Evolutionary conservation across 2,113 vertebrate species (phyloP), one percentile per base, ranked within the genome.

Genomic region (Rhagologus leucostigma): DNA sequence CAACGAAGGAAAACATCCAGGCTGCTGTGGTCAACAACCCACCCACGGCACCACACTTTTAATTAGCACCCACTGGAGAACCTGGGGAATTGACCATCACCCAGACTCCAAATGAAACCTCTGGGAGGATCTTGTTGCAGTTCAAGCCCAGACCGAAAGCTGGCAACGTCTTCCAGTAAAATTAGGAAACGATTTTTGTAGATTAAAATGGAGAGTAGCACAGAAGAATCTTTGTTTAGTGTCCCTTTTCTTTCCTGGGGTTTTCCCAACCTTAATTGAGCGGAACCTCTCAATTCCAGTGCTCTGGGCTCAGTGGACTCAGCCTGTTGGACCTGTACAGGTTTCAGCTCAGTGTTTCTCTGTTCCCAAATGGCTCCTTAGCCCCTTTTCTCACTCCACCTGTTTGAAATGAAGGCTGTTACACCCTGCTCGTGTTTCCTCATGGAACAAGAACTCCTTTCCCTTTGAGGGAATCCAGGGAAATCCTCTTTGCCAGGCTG

Each of bases 61-160:
- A 23, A 80, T 75, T 13, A 79, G 2, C 78, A 62, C 26, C 39
- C 52, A 21, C 29, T 22, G 46, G 6, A 49, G 14, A 65, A n/a
- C 11, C 47, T 37, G 67, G 24, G 22, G 37, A 56, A 46, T 37
- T 65, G 23, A 56, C 44, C 53, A 27, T 10, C 84, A 75, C 35
- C 53, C 11, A 29, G 3, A 8, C 42, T 68, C 42, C 49, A 64
- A 32, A 64, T 3, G 44, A 84, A 50, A 44, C 56, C 50, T 46
- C 57, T 23, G 50, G 0, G 26, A 76, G 50, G 33, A 49, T 26
- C 50, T 7, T 4, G 21, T 0, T 44, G 68, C 35, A 65, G 9
- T 8, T n/a, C 74, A 29, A 56, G 42, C 24, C 50, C 59, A 39
- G 30, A 5, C 64, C 73, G 59, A 64, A 47, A 63, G 64, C 60